Evolutionary conservation across 2,888 invertebrate species (phyloP).

Genomic region (Baronia brevicornis): DNA sequence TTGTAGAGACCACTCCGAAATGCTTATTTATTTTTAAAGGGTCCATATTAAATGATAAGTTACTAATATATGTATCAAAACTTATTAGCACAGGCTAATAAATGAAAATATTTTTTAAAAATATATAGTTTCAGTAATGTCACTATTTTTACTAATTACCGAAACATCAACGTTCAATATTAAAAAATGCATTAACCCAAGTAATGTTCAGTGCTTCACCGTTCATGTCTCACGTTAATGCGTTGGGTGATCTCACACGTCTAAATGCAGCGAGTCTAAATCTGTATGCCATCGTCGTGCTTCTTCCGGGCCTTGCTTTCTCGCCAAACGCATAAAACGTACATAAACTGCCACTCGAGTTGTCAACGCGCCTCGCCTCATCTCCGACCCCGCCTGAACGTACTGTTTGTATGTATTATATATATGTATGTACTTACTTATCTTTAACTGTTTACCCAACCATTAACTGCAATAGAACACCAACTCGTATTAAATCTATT

Average conservation of each 20-base stretch:
- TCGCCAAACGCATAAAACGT: conserved; percentile 60
- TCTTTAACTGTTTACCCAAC: conserved; percentile 45
- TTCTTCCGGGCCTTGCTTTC: conserved; percentile 63
- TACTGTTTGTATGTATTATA: not conserved
- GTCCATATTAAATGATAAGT: too few relatives aligned
- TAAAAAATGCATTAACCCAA: conserved; percentile 13
- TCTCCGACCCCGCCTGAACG: conserved; percentile 27
- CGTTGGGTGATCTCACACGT: conserved; percentile 58
- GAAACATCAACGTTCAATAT: conserved; percentile 9
- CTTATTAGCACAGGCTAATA: too few relatives aligned
- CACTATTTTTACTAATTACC: conserved; percentile 4
- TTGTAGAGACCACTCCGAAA: too few relatives aligned
- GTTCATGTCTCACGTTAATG: conserved; percentile 32
- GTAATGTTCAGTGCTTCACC: conserved; percentile 16
- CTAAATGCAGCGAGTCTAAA: conserved; percentile 66
- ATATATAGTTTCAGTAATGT: not conserved
- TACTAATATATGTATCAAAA: too few relatives aligned
- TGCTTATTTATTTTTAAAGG: too few relatives aligned
- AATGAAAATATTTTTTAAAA: conserved; percentile 5
- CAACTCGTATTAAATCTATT: conserved; percentile 17
- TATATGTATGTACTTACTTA: conserved; percentile 36
- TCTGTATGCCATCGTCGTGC: conserved; percentile 51
- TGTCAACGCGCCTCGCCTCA: conserved; percentile 49
- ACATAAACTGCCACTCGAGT: conserved; percentile 58
- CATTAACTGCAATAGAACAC: conserved; percentile 42